Conservation (phyloP, 2,113 vertebrate genomes). For the Chinchilla lanigera region DNA sequence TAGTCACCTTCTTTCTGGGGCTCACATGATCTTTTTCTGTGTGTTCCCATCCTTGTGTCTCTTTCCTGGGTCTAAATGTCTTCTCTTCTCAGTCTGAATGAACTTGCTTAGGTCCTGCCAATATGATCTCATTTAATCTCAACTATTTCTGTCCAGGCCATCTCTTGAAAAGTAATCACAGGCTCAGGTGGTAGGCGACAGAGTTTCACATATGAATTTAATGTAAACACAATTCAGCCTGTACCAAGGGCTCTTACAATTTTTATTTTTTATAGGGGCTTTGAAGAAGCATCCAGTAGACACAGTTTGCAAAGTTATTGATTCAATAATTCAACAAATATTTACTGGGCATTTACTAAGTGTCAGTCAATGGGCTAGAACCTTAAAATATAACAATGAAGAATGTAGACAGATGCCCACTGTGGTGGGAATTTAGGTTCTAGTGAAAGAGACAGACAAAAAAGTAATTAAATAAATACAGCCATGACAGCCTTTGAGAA, state of each 20-base stretch:
- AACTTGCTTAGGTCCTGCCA: not conserved
- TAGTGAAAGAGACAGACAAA: not conserved
- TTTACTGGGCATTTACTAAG: not conserved
- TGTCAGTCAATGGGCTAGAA: not conserved
- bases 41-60: not conserved
- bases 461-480: not conserved
- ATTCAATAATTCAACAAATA: slow-evolving; percentile 18
- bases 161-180: not conserved
- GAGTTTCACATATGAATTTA: not conserved
- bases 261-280: not conserved
- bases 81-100: not conserved
- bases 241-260: not conserved
- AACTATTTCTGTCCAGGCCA: not conserved
- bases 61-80: not conserved
- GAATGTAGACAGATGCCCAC: not conserved
- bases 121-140: not conserved
- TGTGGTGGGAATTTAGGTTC: not conserved
- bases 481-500: not conserved
- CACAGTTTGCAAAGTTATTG: not conserved
- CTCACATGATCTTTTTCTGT: not conserved
- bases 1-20: not conserved
- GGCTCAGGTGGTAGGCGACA: not conserved
- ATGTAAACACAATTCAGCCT: not conserved
- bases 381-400: not conserved
- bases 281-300: not conserved